Percentiles rank a stretch among this genome's conserved stretches.
Evolutionary conservation across 2,888 invertebrate genomes (phyloP).

Genomic region (Portevinia maculata): DNA sequence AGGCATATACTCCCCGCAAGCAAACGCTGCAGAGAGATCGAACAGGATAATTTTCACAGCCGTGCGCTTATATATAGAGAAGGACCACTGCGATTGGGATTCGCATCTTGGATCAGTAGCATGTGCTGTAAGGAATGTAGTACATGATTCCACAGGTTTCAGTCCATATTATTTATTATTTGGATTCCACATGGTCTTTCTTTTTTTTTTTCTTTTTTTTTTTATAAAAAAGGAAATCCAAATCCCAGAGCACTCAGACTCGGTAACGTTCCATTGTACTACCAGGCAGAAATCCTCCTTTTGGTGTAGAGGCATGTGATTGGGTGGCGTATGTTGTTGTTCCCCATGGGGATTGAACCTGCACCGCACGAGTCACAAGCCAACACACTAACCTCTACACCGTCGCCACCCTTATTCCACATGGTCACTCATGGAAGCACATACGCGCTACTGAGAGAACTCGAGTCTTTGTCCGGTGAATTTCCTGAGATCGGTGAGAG

Average conservation of each 20-base stretch:
- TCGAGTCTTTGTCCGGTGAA: not conserved
- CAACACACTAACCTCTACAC: no score
- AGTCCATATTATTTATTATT: not conserved
- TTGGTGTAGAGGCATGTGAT: no score
- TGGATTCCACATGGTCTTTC: not conserved
- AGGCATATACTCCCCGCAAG: not conserved
- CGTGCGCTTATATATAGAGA: no score
- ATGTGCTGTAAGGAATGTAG: not conserved
- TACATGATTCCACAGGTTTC: slow-evolving; percentile 7
- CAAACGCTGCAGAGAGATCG: not conserved
- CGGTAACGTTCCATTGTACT: no score
- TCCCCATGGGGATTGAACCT: no score
- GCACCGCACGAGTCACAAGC: no score
- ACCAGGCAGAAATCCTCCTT: no score
- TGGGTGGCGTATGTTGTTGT: no score
- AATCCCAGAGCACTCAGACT: no score
- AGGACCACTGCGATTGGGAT: not conserved
- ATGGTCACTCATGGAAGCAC: not conserved
- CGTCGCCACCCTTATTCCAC: no score
- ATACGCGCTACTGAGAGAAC: not conserved
- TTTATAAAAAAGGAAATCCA: no score
- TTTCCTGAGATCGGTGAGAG: not conserved
- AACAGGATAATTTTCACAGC: not conserved
- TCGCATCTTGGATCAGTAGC: not conserved
- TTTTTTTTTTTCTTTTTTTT: no score